phyloP scores from a whole-genome alignment of 2,888 invertebrate species.

The Heliothis peltigera region DNA sequence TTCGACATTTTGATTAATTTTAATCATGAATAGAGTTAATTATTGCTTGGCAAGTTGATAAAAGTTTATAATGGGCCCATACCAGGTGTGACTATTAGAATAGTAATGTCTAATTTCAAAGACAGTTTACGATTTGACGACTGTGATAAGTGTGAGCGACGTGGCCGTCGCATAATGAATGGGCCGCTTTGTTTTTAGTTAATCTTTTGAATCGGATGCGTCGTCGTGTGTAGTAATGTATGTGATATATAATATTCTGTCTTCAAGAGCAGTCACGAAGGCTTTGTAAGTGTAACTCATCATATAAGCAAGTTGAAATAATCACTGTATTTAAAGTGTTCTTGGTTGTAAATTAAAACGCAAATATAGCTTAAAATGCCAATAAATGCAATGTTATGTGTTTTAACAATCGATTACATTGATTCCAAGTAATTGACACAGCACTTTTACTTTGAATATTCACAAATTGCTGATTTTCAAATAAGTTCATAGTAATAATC shows the following conservation, averaged over 20 bases:
- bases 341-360: too few species aligned
- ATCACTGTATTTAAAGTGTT: conserved; percentile 1
- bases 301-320: conserved; percentile 7
- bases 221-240: conserved; percentile 47
- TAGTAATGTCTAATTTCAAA: conserved; percentile 38
- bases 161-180: conserved; percentile 59
- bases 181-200: conserved; percentile 50
- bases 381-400: too few species aligned
- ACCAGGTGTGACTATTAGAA: conserved; percentile 37
- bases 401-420: too few species aligned
- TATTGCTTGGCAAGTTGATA: not conserved
- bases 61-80: conserved; percentile 19
- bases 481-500: too few species aligned
- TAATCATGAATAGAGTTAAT: conserved; percentile 6
- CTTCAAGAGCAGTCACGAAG: conserved; percentile 1
- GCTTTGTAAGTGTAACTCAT: conserved; percentile 4
- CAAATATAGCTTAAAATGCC: too few species aligned
- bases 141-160: conserved; percentile 51
- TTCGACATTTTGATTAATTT: conserved; percentile 3
- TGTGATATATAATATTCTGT: conserved; percentile 1
- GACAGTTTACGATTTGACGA: conserved; percentile 57
- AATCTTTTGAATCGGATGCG: conserved; percentile 55
- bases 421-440: too few species aligned
- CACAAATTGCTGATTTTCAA: too few species aligned
- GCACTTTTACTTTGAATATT: too few species aligned